Evolutionary conservation across 2,797 vertebrate species (phyloP), one percentile per base, ranked within the genome.

Genomic region (Poeciliopsis presidionis): DNA sequence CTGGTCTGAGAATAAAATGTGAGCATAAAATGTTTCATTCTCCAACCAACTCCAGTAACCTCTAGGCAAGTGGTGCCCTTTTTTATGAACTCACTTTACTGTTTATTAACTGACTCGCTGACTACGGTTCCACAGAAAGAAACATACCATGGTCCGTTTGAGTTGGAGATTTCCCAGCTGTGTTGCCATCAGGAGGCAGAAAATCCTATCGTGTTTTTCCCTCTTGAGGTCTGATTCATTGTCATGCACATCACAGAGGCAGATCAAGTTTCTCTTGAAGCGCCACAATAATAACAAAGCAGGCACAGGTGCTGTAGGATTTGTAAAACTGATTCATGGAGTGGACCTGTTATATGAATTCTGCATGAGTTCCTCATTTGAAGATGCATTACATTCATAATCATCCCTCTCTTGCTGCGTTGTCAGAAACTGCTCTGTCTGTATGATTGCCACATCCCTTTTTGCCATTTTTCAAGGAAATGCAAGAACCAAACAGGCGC

Each of bases 1-100:
- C 28, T 76, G 1, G 33, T 70, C 20, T 53, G 79, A 80, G 75
- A 65, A 84, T 79, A 86, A 80, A 33, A 16, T 61, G 41, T 33
- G 69, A 79, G 57, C 61, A 76, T 76, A 76, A 73, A 84, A 83
- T 80, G 83, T 78, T 22, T 12, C 79, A 82, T 83, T 81, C 83
- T 74, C 72, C 79, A 83, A 78, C 75, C 73, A 72, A 1, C 51
- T 82, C n/a, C 57, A 88, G 73, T 80, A 81, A 90, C 85, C 90
- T 91, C 77, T 61, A 84, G 89, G 89, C 87, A n/a, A 87, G 78
- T 16, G 43, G 83, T 83, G 79, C 78, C 76, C 76, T 65, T 84
- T 86, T 87, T 88, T 86, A 90, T 90, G 86, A 91, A 90, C 84
- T 77, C 74, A 79, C 85, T 90, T 87, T 86, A 70, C 78, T 79